Conservation (phyloP, 2,797 vertebrate genomes). For the Pitangus sulphuratus region DNA sequence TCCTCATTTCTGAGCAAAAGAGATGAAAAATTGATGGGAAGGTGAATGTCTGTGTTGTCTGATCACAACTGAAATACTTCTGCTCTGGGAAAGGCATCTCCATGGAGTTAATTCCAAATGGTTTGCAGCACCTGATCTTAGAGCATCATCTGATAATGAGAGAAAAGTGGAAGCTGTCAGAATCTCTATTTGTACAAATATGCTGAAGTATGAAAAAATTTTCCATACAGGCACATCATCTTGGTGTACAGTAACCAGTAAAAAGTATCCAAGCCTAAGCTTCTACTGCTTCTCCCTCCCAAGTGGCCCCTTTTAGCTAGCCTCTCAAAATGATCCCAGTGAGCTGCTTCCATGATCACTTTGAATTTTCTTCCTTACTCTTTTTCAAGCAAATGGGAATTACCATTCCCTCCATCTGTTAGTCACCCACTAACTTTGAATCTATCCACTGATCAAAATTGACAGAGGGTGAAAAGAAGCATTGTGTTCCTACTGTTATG, state of each 20-base stretch:
- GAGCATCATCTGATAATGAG: not conserved
- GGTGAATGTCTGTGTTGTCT: not conserved
- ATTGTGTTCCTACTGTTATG: not conserved
- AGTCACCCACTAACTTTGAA: not conserved
- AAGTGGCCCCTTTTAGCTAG: not conserved
- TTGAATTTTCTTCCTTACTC: not conserved
- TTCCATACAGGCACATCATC: not conserved
- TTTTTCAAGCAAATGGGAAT: not conserved
- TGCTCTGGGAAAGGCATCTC: not conserved
- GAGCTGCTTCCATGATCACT: not conserved
- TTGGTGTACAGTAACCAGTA: not conserved
- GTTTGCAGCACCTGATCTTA: not conserved
- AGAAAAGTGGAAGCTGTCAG: slow-evolving; percentile 1
- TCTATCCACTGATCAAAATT: not conserved
- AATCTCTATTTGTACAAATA: not conserved
- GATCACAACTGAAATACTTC: not conserved
- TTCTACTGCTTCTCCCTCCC: not conserved
- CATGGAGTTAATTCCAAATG: not conserved
- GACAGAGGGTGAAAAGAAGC: not conserved
- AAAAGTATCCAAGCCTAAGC: not conserved
- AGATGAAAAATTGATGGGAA: not conserved
- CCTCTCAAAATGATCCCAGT: not conserved
- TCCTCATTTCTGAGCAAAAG: not conserved
- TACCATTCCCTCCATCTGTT: not conserved
- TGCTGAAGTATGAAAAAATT: not conserved